Percentiles rank a stretch among this genome's conserved stretches.
Evolutionary conservation across 1,140 invertebrate species (phyloP).

Genomic region (Sweltsa coloradensis): DNA sequence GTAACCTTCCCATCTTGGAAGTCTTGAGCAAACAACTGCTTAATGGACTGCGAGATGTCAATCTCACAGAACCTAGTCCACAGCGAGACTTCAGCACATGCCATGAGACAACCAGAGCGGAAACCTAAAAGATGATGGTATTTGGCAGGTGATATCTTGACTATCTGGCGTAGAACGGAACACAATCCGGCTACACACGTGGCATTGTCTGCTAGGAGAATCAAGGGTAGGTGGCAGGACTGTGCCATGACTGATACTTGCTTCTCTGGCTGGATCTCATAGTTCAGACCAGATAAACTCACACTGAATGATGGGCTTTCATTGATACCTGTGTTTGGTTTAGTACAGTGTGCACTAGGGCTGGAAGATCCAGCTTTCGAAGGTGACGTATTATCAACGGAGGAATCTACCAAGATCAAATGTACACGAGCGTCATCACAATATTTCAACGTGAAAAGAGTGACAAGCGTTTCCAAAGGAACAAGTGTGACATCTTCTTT

Average conservation of each 20-base stretch:
- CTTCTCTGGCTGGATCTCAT: constrained; percentile 20
- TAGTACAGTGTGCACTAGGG: neutral
- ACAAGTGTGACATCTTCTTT: constrained; percentile 21
- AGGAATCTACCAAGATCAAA: constrained; percentile 22
- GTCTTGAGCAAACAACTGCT: constrained; percentile 19
- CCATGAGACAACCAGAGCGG: constrained; percentile 59
- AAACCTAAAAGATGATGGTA: constrained; percentile 57
- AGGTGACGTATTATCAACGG: constrained; percentile 15
- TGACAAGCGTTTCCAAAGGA: constrained; percentile 31
- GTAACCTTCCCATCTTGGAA: constrained; percentile 2
- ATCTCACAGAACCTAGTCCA: constrained; percentile 92
- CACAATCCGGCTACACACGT: constrained; percentile 48
- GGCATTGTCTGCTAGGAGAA: constrained; percentile 32
- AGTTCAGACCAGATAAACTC: constrained; percentile 22
- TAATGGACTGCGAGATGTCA: constrained; percentile 49
- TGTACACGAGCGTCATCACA: constrained; percentile 23
- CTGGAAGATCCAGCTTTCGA: too few relatives aligned
- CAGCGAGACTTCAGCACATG: constrained; percentile 70
- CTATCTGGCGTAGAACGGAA: constrained; percentile 51
- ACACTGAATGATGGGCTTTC: constrained; percentile 22
- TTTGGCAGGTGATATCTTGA: constrained; percentile 30
- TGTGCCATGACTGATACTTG: constrained; percentile 25
- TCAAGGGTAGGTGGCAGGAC: constrained; percentile 43
- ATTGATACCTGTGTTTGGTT: neutral
- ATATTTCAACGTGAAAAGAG: constrained; percentile 30